Conservation (phyloP, 2,797 vertebrate species). For the Macrochelys suwanniensis region DNA sequence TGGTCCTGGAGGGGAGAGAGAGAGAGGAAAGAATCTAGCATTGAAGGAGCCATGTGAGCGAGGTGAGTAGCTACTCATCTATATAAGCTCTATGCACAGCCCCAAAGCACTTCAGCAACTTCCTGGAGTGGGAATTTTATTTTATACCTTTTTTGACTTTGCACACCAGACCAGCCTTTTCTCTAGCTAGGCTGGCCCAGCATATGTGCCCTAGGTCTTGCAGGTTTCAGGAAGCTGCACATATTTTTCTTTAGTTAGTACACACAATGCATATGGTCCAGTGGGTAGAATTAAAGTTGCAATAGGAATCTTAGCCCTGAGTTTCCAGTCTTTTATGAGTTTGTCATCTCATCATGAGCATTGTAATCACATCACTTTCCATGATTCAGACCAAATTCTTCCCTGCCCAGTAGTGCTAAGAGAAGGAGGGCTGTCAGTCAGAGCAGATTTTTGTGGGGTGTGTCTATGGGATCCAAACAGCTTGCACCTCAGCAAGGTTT, state of each 20-base stretch:
- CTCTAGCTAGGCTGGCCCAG: not conserved
- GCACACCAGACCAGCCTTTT: not conserved
- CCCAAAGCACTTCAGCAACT: not conserved
- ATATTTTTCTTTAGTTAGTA: not conserved
- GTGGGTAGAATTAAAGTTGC: not conserved
- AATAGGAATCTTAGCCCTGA: not conserved
- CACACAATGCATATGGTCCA: not conserved
- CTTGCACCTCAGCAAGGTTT: not conserved
- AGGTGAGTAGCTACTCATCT: not conserved
- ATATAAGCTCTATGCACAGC: not conserved
- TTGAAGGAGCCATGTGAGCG: not conserved
- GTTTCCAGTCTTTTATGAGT: not conserved
- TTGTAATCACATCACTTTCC: not conserved
- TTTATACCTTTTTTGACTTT: not conserved
- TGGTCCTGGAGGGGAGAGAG: not conserved
- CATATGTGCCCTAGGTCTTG: not conserved
- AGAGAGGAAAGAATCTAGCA: not conserved
- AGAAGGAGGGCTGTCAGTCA: not conserved
- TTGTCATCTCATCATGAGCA: not conserved
- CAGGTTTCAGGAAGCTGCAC: not conserved
- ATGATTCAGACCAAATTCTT: not conserved
- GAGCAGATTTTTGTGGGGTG: not conserved
- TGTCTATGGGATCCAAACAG: not conserved
- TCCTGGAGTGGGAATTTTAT: not conserved
- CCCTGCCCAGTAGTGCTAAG: not conserved